phyloP scores from a whole-genome alignment of 2,888 invertebrate genomes.

The Drosophila crucigera region DNA sequence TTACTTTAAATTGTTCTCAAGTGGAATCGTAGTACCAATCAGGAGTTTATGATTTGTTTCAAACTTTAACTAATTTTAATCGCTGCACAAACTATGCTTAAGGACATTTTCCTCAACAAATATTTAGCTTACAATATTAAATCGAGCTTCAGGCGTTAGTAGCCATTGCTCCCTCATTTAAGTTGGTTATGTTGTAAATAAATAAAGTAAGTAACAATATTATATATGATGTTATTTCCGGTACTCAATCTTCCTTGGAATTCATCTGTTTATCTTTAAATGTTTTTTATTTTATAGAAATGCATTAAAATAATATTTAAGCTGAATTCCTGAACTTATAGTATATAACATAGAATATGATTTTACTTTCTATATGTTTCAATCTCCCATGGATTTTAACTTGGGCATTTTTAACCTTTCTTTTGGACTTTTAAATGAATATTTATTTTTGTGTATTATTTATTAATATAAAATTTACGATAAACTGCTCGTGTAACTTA shows the following conservation, averaged over 20 bases:
- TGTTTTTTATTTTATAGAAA: neutral
- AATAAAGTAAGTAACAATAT: neutral
- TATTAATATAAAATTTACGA: neutral
- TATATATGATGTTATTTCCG: neutral
- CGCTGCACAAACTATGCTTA: neutral
- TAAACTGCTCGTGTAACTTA: rapidly evolving
- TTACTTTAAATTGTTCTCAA: slow-evolving; percentile 1
- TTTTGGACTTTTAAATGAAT: neutral
- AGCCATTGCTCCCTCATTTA: too few species aligned
- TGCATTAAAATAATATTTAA: neutral
- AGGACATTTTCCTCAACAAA: neutral
- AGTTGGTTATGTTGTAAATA: neutral
- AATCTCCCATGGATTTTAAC: too few species aligned
- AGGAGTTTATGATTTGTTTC: neutral
- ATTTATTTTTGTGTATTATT: neutral
- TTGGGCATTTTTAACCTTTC: too few species aligned
- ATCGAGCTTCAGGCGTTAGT: neutral
- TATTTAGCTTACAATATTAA: neutral
- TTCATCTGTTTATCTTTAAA: neutral
- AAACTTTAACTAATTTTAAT: neutral
- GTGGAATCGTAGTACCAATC: neutral
- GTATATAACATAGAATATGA: neutral
- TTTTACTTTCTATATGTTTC: neutral
- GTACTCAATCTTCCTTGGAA: neutral
- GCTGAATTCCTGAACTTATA: neutral